Evolutionary conservation across 2,113 vertebrate genomes (phyloP).

Genomic region (Suricata suricatta): DNA sequence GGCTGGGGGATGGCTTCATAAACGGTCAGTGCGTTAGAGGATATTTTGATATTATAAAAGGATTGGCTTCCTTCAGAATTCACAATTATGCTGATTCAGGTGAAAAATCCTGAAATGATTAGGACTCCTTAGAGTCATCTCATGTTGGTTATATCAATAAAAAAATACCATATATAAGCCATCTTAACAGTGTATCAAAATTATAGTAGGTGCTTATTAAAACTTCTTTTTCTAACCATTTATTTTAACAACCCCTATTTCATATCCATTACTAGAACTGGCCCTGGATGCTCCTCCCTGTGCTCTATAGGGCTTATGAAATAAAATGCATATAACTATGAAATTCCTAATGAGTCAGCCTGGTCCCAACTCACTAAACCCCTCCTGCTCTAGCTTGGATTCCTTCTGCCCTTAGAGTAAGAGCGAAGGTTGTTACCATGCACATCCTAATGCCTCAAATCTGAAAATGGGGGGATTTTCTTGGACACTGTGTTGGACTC

Average conservation of each 20-base stretch:
- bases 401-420: background rate
- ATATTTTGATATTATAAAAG: background rate
- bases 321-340: background rate
- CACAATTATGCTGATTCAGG: background rate
- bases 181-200: background rate
- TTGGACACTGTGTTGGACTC: background rate
- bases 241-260: background rate
- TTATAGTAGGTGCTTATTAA: background rate
- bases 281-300: background rate
- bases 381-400: too few species aligned
- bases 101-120: background rate
- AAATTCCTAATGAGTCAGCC: background rate
- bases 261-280: background rate
- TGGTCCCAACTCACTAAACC: background rate
- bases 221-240: background rate
- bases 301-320: background rate
- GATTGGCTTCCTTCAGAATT: background rate
- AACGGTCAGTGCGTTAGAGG: background rate
- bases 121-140: background rate
- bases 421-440: background rate
- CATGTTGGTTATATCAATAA: background rate
- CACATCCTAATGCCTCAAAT: background rate
- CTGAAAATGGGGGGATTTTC: background rate
- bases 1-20: background rate
- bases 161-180: background rate